These are phyloP conservation scores for Alectoris magna DNA, from an alignment of 2,797 vertebrate species.

Conservation along the genomic window DNA sequence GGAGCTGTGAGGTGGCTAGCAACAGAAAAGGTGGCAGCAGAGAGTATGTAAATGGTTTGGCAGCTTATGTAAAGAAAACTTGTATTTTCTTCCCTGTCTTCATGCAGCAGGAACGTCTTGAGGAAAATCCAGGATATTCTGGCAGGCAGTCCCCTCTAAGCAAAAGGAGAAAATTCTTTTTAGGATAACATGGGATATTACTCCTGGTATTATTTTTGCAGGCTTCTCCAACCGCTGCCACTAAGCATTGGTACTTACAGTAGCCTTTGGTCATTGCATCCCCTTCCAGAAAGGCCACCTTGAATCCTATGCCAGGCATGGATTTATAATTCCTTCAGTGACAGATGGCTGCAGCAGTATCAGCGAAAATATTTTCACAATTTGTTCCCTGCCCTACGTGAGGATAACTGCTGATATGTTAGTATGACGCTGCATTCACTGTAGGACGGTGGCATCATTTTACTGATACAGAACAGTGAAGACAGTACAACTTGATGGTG, in stretches of 20 bases:
- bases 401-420: background rate
- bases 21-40: background rate
- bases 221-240: background rate
- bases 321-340: background rate
- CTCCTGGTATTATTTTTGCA: background rate
- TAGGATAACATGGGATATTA: background rate
- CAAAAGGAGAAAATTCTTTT: background rate
- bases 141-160: background rate
- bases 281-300: background rate
- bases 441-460: background rate
- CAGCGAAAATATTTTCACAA: background rate
- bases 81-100: background rate
- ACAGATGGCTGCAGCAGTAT: background rate
- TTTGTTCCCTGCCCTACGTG: background rate
- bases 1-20: background rate
- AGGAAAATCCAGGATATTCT: conserved; percentile 12
- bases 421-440: background rate
- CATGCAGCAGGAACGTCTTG: background rate
- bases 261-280: background rate
- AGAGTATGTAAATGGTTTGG: background rate
- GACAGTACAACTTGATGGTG: background rate
- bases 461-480: background rate
- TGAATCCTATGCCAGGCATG: background rate
- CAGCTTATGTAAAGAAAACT: background rate
- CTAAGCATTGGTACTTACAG: background rate